Evolutionary conservation across 2,888 invertebrate species (phyloP), one percentile per base, ranked within the genome.

Genomic region (Hetaerina titia): DNA sequence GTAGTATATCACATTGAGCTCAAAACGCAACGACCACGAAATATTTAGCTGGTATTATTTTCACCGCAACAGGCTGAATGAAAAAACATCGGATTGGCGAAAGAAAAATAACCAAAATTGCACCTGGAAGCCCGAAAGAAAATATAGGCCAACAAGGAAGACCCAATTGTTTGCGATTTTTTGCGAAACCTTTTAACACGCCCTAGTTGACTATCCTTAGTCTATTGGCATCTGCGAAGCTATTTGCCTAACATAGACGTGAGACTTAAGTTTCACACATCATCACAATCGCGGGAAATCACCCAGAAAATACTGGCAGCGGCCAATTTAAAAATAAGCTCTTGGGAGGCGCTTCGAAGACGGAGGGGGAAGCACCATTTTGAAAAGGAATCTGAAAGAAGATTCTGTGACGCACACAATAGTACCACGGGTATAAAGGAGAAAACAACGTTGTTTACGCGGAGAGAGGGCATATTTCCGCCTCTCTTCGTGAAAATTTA

Each of bases 271-370:
- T 31, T 81, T 81, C 31, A 81, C 81, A 31, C 81, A 22, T 81
- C 9, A 81, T 31, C 25, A 81, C 81, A 81, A 81, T 81, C 81
- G 81, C 81, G 13, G 81, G 81, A 81, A 81, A 81, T 31, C 31
- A 25, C 22, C 15, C 81, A 31, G 81, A 81, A 81, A 81, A 81
- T 13, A 81, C 81, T 25, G 69, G 81, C 31, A 25, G 81, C 81
- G 81, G 81, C 81, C 81, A 81, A 81, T 81, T 81, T 81, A 81
- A 81, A 81, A 81, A 81, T 81, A 81, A 7, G 31, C 81, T 81
- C 81, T 31, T n/a, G 69, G 69, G 69, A 17, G n/a, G 9, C 9
- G 4, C 19, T 5, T n/a, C n/a, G 74, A 25, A 25, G 74, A 25
- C 9, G 25, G 25, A 19, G n/a, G 74, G n/a, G n/a, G 69, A 22